Conservation (phyloP, 1,140 invertebrate genomes). For the Sycophaga agraensis region DNA sequence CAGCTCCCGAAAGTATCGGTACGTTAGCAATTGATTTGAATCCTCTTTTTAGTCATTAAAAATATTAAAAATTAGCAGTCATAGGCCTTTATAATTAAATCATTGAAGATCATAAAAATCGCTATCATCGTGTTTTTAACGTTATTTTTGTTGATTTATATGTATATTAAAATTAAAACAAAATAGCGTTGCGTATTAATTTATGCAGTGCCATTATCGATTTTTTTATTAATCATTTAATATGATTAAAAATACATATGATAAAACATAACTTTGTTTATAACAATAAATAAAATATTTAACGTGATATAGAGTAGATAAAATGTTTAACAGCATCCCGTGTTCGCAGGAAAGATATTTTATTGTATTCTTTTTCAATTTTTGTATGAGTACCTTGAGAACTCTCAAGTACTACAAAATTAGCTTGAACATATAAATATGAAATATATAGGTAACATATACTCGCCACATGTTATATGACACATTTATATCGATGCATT, state of each 20-base stretch:
- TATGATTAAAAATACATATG: not conserved
- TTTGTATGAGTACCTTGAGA: not conserved
- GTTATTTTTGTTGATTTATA: not conserved
- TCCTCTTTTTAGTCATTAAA: not conserved
- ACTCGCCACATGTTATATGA: not conserved
- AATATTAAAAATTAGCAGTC: conserved; percentile 6
- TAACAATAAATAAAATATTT: conserved; percentile 24
- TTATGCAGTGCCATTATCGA: not conserved
- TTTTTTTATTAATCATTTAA: not conserved
- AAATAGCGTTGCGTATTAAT: not conserved
- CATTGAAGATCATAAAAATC: not conserved
- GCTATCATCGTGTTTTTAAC: too few species aligned
- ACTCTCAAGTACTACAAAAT: not conserved
- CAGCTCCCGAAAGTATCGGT: conserved; percentile 62
- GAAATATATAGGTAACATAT: not conserved
- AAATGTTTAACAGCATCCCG: conserved; percentile 47
- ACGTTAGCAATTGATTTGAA: conserved; percentile 32
- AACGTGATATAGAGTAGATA: conserved; percentile 39
- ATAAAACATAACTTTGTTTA: not conserved
- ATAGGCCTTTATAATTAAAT: not conserved
- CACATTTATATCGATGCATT: not conserved
- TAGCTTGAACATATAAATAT: too few species aligned
- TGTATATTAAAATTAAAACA: not conserved
- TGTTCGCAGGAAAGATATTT: conserved; percentile 53
- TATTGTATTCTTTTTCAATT: conserved; percentile 32